Evolutionary conservation across 2,797 vertebrate genomes (phyloP), one percentile per base, ranked within the genome.

Genomic region (Syngnathus acus): DNA sequence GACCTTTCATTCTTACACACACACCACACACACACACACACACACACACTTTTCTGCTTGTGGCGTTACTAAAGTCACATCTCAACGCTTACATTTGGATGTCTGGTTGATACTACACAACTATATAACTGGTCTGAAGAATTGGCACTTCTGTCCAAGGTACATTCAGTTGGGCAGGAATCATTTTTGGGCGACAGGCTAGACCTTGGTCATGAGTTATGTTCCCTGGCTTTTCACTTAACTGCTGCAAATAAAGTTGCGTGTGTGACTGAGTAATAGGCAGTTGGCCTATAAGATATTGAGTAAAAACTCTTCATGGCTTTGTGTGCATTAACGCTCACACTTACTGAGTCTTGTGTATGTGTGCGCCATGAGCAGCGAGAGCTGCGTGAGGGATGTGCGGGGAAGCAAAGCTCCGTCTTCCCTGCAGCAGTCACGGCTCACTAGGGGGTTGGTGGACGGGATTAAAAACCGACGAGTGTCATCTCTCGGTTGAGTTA

Each of bases 401-500:
- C 72, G 77, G 69, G 32, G 79, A 79, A 82, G 71, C 59, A 73
- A 81, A 85, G 75, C 84, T 88, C 72, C 78, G 83, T 85, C 83
- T 82, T 87, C 77, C 86, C 85, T 82, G 78, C 82, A 89, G 89
- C 88, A 84, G 84, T 87, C 85, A 91, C 83, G 84, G 88, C 89
- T 85, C 90, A 88, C 84, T 80, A 71, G 90, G 90, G 90, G 84
- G 75, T 89, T 87, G 74, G 85, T 84, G 74, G 88, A 90, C 77
- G 80, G 85, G 83, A 91, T 89, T 88, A 92, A 87, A 87, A 86
- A 89, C 81, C 83, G 82, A 84, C 78, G 84, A 79, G 82, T 84
- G 87, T 89, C 87, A 89, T 69, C 67, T 84, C 79, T 81, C 80
- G 26, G 71, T 78, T 92, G 91, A 92, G 89, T 92, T 90, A 92